Percentiles rank a stretch among this genome's conserved stretches.
phyloP scores from a whole-genome alignment of 2,888 invertebrate genomes.

The Lasioglossum figueresi region DNA sequence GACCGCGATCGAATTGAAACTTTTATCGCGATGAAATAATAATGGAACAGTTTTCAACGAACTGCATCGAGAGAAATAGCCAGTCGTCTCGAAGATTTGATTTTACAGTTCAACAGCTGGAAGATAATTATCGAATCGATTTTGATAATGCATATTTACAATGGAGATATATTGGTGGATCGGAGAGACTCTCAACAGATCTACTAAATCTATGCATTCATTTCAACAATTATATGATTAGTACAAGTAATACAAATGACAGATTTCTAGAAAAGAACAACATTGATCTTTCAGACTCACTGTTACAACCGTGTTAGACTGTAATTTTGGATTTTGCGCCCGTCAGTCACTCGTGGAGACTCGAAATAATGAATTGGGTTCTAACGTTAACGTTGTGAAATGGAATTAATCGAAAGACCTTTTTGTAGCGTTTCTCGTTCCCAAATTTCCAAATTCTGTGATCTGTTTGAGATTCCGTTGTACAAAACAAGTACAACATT shows the following conservation, averaged over 20 bases:
- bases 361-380: not conserved
- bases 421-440: not conserved
- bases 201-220: not conserved
- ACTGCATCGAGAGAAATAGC: not conserved
- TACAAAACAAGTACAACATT: no score
- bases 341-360: not conserved
- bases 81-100: not conserved
- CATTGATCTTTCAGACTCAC: no score
- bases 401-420: not conserved
- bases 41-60: not conserved
- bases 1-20: not conserved
- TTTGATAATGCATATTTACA: not conserved
- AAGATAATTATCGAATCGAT: conserved; percentile 31
- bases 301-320: no score
- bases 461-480: not conserved
- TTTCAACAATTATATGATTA: not conserved
- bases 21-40: not conserved
- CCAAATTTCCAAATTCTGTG: not conserved
- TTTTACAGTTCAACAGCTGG: conserved; percentile 9
- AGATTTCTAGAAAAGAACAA: no score
- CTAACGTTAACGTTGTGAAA: not conserved
- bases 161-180: not conserved
- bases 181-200: not conserved
- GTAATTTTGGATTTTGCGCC: not conserved
- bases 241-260: not conserved